These are phyloP conservation scores for Acleris laterana DNA, from an alignment of 2,888 invertebrate species.

Conservation along the genomic window DNA sequence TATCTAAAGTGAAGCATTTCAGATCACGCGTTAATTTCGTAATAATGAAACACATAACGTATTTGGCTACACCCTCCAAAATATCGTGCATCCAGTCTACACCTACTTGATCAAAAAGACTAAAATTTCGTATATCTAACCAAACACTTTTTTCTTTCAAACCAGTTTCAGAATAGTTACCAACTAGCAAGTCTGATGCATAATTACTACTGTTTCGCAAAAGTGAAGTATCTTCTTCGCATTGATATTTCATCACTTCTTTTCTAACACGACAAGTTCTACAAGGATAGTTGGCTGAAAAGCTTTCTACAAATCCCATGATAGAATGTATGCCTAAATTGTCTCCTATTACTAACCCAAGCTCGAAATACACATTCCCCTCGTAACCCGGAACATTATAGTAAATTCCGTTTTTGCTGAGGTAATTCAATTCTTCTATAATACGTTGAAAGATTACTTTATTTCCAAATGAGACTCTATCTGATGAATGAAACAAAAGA, in stretches of 20 bases:
- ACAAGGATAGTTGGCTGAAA: constrained; percentile 29
- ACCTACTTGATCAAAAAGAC: constrained; percentile 5
- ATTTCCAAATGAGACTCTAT: constrained; percentile 11
- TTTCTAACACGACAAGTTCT: constrained; percentile 22
- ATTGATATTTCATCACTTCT: constrained; percentile 10
- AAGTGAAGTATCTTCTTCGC: not conserved
- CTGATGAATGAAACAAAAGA: constrained; percentile 18
- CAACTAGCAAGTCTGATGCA: not conserved
- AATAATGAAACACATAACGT: constrained; percentile 8
- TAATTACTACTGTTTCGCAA: constrained; percentile 8
- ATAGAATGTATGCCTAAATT: constrained; percentile 33
- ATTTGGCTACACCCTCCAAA: constrained; percentile 11
- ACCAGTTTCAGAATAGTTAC: not conserved
- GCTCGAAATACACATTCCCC: constrained; percentile 18
- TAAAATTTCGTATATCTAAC: constrained; percentile 4
- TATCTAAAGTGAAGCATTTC: constrained; percentile 4
- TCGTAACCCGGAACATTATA: constrained; percentile 7
- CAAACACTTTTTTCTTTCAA: constrained; percentile 8
- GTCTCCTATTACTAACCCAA: constrained; percentile 24
- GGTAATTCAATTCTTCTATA: constrained; percentile 12
- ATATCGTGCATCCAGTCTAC: constrained; percentile 10
- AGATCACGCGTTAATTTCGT: not conserved
- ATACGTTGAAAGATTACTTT: constrained; percentile 10
- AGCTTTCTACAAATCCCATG: constrained; percentile 30
- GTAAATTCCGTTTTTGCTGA: constrained; percentile 13